phyloP scores from a whole-genome alignment of 2,888 invertebrate genomes.

The Epinotia ramella region DNA sequence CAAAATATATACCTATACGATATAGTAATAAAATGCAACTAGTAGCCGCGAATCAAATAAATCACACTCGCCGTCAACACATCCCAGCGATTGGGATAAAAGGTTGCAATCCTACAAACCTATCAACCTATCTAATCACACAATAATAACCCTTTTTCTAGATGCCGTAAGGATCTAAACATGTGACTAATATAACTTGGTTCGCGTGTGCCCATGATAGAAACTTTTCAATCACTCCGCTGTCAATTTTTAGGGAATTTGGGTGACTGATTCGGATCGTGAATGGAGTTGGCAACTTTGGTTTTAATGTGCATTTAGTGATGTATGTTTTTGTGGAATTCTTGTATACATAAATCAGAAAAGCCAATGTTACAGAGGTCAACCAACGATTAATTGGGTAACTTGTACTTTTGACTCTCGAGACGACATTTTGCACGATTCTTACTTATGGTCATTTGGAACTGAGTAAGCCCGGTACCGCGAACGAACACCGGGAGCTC shows the following conservation, averaged over 20 bases:
- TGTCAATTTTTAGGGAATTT: slow-evolving; percentile 34
- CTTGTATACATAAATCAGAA: too few relatives aligned
- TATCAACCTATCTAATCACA: not conserved
- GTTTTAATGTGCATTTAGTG: not conserved
- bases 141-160: not conserved
- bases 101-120: not conserved
- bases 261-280: slow-evolving; percentile 32
- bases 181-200: not conserved
- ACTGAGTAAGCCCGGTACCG: too few relatives aligned
- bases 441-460: too few relatives aligned
- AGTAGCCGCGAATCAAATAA: slow-evolving; percentile 22
- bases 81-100: not conserved
- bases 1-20: not conserved
- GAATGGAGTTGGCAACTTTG: slow-evolving; percentile 10
- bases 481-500: too few relatives aligned
- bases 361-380: too few relatives aligned
- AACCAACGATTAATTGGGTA: too few relatives aligned
- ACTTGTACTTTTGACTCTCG: too few relatives aligned
- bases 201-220: slow-evolving; percentile 4
- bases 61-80: slow-evolving; percentile 17
- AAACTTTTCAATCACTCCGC: slow-evolving; percentile 38
- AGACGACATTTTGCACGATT: too few relatives aligned
- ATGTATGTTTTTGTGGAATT: not conserved
- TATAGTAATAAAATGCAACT: not conserved
- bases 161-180: not conserved